Evolutionary conservation across 35 echinoderm and acorn worm species (phyloP).

Genomic region (Holothuria glaberrima): DNA sequence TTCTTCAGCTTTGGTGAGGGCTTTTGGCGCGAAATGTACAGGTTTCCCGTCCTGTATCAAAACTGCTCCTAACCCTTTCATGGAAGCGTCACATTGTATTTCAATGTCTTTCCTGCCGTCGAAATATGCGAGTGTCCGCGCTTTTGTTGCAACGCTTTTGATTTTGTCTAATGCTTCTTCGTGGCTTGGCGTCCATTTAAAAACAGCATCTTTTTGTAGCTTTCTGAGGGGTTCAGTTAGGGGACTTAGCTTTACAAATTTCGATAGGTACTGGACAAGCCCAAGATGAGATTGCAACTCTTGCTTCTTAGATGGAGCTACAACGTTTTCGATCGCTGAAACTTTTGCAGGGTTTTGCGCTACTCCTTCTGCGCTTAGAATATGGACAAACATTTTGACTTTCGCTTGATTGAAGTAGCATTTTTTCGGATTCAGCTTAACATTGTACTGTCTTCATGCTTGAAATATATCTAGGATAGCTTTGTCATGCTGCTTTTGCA

Average conservation of each 20-base stretch:
- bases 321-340: slow-evolving; percentile 31
- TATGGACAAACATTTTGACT: no score
- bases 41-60: slow-evolving; percentile 54
- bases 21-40: slow-evolving; percentile 51
- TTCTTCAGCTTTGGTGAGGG: slow-evolving; percentile 44
- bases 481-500: slow-evolving; percentile 45
- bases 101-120: slow-evolving; percentile 38
- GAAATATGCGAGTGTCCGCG: slow-evolving; percentile 47
- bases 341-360: slow-evolving; percentile 34
- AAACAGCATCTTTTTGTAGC: no score
- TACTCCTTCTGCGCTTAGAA: slow-evolving; percentile 55
- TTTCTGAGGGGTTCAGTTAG: no score
- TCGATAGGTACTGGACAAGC: no score
- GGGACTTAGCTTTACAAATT: no score
- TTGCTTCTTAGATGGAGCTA: slow-evolving; percentile 40
- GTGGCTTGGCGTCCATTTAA: no score
- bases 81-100: slow-evolving; percentile 58
- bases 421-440: no score
- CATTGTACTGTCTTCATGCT: no score
- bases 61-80: no score
- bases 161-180: no score
- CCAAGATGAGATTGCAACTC: slow-evolving; percentile 39
- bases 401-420: no score
- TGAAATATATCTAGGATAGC: no score
- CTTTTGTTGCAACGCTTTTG: slow-evolving; percentile 30